Conservation (phyloP, 2,888 invertebrate genomes). For the Pediacus dermestoides region DNA sequence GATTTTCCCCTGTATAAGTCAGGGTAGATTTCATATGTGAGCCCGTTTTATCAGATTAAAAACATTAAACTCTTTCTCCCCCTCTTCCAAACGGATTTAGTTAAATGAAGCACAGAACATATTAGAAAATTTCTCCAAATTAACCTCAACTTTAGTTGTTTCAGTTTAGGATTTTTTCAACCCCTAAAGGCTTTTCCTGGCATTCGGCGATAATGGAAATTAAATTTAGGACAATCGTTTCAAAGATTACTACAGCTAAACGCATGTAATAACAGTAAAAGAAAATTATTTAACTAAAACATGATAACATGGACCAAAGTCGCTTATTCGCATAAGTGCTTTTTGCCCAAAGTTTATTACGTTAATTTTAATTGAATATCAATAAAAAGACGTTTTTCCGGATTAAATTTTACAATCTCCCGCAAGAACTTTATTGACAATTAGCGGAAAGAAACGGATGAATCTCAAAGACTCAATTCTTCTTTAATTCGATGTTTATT, state of each 20-base stretch:
- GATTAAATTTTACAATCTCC: constrained; percentile 24
- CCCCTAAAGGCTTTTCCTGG: constrained; percentile 1
- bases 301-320: no score
- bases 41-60: constrained; percentile 30
- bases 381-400: constrained; percentile 5
- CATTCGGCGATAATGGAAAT: constrained; percentile 28
- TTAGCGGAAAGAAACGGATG: constrained; percentile 35
- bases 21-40: constrained; percentile 26
- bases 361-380: constrained; percentile 8
- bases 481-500: constrained; percentile 42
- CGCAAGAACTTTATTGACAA: constrained; percentile 32
- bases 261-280: constrained; percentile 1
- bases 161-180: not conserved
- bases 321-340: no score
- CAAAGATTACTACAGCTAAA: constrained; percentile 19
- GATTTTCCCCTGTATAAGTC: no score
- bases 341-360: no score
- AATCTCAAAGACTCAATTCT: constrained; percentile 38
- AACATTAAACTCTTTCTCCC: constrained; percentile 31
- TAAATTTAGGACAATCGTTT: constrained; percentile 24
- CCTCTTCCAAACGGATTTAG: constrained; percentile 26
- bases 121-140: constrained; percentile 21
- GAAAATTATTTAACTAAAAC: not conserved
- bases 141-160: constrained; percentile 5
- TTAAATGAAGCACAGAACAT: constrained; percentile 27